Base-by-base conservation (phyloP, 2,888 invertebrate genomes). In the Pseudococcus viburni region DNA sequence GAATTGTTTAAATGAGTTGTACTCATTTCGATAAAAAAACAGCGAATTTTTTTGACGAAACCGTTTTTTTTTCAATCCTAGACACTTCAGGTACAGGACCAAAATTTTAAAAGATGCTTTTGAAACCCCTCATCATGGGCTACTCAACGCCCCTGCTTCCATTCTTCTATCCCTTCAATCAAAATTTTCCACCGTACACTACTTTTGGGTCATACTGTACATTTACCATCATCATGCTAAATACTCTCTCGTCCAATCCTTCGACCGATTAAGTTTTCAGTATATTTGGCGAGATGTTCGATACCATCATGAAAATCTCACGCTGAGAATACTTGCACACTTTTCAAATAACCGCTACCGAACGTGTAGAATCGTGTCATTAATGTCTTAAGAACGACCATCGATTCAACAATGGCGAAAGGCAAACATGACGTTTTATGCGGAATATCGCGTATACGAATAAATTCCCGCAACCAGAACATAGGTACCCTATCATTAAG, bases 361-460 rank as follows among this genome's bases (percentile, higher is more conserved):
- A 68, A 68, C 68, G 26, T 22, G 68, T 68, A 68, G 26, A 26
- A 68, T 68, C 68, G 68, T 68, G 68, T 68, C 68, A 68, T 68
- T 68, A 68, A 68, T 68, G 77, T n/a, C 39, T 42, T 77, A 17
- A 77, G n/a, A 77, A 77, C 42, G 77, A 39, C 42, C 42, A 77
- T 77, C 77, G 39, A 42, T 77, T 33, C 77, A 77, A 77, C 77
- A 77, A 77, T 77, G 42, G 77, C 77, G 77, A 77, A 77, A 77
- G 77, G 77, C 77, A 26, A 77, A 42, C 77, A 42, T 77, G 39
- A 77, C 77, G 77, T 77, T 77, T 39, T 77, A 17, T 42, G n/a
- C 42, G 33, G 33, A 77, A 77, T 68, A 68, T 15, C 17, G 17
- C n/a, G 55, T 55, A 55, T 39, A 42, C 77, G 77, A 77, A 77